Evolutionary conservation across 2,797 vertebrate species (phyloP).

Genomic region (Pseudochirops cupreus): DNA sequence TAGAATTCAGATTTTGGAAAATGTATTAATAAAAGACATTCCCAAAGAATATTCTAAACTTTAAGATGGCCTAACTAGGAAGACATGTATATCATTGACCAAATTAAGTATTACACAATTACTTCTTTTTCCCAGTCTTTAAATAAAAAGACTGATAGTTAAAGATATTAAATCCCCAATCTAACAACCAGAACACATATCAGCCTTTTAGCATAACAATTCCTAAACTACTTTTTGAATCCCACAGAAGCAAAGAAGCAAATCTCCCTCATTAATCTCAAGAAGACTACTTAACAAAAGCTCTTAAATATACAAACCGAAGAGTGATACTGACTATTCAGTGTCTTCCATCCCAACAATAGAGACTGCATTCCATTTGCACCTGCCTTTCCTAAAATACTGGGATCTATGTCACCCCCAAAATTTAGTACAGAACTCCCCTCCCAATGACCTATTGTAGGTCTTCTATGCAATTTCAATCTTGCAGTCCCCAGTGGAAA

Average conservation of each 20-base stretch:
- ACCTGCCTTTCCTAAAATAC: background rate
- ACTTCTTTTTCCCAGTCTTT: constrained; percentile 2
- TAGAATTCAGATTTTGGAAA: background rate
- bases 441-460: background rate
- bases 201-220: background rate
- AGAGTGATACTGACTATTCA: background rate
- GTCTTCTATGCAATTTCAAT: background rate
- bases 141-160: constrained; percentile 1
- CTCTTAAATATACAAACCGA: background rate
- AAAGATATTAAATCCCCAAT: background rate
- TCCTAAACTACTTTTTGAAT: constrained; percentile 35
- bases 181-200: background rate
- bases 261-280: constrained; percentile 6
- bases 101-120: background rate
- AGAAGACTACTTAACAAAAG: background rate
- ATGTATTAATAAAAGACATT: background rate
- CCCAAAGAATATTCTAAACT: background rate
- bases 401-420: background rate
- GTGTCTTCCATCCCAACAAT: background rate
- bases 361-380: background rate
- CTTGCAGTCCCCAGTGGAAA: background rate
- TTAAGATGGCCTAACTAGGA: background rate
- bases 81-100: background rate
- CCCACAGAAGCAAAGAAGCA: constrained; percentile 11
- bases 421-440: background rate